Conservation (phyloP, 2,888 invertebrate species). For the Noctua comes region DNA sequence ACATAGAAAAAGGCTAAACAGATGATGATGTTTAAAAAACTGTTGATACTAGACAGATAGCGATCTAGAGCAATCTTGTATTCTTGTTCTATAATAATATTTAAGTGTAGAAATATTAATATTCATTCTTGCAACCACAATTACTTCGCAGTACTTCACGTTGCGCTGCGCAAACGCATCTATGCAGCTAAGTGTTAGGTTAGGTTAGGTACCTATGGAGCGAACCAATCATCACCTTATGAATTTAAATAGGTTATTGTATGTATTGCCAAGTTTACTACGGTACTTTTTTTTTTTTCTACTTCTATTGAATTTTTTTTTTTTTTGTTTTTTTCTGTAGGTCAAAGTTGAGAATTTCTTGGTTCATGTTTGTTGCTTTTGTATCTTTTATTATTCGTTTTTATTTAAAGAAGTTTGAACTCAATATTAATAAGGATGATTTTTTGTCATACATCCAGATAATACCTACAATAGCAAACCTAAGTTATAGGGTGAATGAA, state of each 20-base stretch:
- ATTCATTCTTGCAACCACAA: conserved; percentile 10
- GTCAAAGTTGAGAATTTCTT: too few species aligned
- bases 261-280: conserved; percentile 1
- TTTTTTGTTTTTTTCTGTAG: not conserved
- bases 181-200: not conserved
- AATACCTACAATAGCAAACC: too few species aligned
- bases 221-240: not conserved
- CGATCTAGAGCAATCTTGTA: conserved; percentile 3
- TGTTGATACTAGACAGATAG: not conserved
- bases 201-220: not conserved
- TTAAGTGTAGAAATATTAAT: not conserved
- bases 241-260: conserved; percentile 15
- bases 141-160: not conserved
- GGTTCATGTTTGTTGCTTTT: too few species aligned
- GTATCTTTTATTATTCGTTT: too few species aligned
- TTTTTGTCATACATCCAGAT: too few species aligned
- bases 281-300: too few species aligned
- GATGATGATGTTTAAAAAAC: not conserved
- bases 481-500: too few species aligned
- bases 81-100: not conserved
- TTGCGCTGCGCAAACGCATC: conserved; percentile 21
- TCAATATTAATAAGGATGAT: too few species aligned
- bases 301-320: not conserved
- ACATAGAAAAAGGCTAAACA: not conserved
- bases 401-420: too few species aligned